Evolutionary conservation across 2,888 invertebrate genomes (phyloP).

Genomic region (Drosophila pseudotalamancana): DNA sequence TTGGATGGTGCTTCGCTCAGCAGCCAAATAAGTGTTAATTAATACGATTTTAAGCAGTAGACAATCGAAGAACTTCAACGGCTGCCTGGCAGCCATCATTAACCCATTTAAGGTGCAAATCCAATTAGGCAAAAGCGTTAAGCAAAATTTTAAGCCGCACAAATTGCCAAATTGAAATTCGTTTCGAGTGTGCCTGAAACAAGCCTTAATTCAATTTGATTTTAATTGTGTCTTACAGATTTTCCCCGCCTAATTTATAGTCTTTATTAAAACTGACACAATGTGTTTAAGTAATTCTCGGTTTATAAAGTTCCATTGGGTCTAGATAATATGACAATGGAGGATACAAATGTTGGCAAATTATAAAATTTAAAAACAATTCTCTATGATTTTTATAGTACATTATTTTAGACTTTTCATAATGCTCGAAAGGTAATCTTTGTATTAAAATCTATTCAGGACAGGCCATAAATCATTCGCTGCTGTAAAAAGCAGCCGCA

Average conservation of each 20-base stretch:
- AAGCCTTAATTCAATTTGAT: conserved; percentile 43
- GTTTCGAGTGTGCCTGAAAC: conserved; percentile 12
- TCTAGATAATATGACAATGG: not conserved
- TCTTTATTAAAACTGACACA: not conserved
- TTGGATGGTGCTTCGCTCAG: conserved; percentile 47
- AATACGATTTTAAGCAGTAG: conserved; percentile 65
- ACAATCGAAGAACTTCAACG: conserved; percentile 42
- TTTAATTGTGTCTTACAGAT: conserved; percentile 29
- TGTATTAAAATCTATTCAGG: conserved; percentile 33
- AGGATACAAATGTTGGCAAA: too few species aligned
- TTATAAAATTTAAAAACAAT: not conserved
- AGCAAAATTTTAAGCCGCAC: conserved; percentile 30
- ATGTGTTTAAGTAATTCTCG: not conserved
- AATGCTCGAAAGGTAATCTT: conserved; percentile 25
- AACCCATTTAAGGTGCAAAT: conserved; percentile 68
- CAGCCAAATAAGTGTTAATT: conserved; percentile 66
- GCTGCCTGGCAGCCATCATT: conserved; percentile 52
- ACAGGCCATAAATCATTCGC: conserved; percentile 42
- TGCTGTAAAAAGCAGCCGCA: conserved; percentile 39
- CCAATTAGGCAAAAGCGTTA: conserved; percentile 56
- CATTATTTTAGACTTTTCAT: conserved; percentile 6
- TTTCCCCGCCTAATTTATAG: conserved; percentile 3
- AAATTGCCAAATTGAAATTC: conserved; percentile 44
- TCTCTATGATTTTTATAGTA: not conserved
- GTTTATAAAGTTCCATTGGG: not conserved